A percentile compares a stretch with the other conserved stretches of the same genome.
Conservation (phyloP, 2,113 vertebrate species). For the Girardinichthys multiradiatus region DNA sequence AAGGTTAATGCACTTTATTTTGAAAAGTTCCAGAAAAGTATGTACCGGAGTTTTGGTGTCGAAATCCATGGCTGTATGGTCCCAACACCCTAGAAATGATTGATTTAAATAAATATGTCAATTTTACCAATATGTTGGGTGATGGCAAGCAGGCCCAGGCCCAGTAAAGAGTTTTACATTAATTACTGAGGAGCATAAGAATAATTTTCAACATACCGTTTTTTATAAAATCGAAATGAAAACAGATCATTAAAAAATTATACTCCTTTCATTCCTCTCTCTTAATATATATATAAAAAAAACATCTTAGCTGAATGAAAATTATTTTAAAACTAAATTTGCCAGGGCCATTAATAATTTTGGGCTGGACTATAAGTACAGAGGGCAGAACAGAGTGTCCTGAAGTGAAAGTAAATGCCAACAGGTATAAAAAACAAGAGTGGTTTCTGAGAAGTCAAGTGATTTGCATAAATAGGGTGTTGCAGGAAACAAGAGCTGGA, state of each 20-base stretch:
- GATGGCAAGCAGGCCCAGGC: no score
- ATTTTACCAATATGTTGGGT: no score
- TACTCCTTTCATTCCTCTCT: neutral
- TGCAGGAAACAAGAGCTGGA: neutral
- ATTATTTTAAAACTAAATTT: neutral
- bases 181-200: no score
- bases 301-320: neutral
- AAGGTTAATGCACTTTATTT: no score
- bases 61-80: no score
- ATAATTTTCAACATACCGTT: no score
- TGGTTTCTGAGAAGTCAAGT: neutral
- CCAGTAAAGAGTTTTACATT: no score
- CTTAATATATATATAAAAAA: neutral
- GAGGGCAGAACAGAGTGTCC: neutral
- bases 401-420: neutral
- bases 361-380: no score
- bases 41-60: no score
- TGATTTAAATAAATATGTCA: no score
- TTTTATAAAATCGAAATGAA: neutral
- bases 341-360: neutral
- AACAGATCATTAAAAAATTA: neutral
- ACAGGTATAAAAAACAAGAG: neutral
- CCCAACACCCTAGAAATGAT: no score
- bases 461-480: neutral
- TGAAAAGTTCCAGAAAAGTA: no score